phyloP scores from a whole-genome alignment of 2,113 vertebrate species.

The Pitta sordida region DNA sequence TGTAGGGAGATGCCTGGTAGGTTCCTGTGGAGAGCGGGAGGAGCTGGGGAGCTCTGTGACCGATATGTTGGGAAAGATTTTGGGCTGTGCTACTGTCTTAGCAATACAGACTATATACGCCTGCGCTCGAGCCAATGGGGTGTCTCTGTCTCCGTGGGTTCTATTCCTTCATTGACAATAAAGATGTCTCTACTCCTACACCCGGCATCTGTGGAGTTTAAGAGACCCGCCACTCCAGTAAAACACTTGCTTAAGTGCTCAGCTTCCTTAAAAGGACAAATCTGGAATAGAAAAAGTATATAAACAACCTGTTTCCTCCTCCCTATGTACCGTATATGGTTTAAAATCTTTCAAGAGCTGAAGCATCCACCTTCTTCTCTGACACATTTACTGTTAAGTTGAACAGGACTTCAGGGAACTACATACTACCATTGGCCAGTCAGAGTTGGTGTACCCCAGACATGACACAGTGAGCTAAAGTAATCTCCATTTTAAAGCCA shows the following conservation, averaged over 20 bases:
- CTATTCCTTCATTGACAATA: too few relatives aligned
- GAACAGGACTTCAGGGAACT: background rate
- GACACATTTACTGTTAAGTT: background rate
- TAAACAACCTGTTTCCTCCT: background rate
- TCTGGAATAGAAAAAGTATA: background rate
- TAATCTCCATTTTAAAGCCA: background rate
- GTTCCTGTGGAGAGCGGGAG: too few relatives aligned
- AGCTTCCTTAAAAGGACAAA: background rate
- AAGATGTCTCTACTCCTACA: too few relatives aligned
- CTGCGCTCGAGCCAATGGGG: too few relatives aligned
- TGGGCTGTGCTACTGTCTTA: too few relatives aligned
- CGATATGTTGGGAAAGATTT: too few relatives aligned
- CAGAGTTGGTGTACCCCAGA: background rate
- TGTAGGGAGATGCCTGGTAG: too few relatives aligned
- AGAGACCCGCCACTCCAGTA: too few relatives aligned
- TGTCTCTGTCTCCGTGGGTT: too few relatives aligned
- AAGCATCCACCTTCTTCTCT: background rate
- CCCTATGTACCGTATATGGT: background rate
- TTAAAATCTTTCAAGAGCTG: background rate
- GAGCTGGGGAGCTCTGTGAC: too few relatives aligned
- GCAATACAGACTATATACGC: too few relatives aligned
- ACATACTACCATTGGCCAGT: background rate
- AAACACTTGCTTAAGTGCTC: background rate
- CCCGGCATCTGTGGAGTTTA: too few relatives aligned
- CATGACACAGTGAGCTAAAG: background rate